Evolutionary conservation across 1,140 invertebrate species (phyloP).

Genomic region (Lordiphosa mommai): DNA sequence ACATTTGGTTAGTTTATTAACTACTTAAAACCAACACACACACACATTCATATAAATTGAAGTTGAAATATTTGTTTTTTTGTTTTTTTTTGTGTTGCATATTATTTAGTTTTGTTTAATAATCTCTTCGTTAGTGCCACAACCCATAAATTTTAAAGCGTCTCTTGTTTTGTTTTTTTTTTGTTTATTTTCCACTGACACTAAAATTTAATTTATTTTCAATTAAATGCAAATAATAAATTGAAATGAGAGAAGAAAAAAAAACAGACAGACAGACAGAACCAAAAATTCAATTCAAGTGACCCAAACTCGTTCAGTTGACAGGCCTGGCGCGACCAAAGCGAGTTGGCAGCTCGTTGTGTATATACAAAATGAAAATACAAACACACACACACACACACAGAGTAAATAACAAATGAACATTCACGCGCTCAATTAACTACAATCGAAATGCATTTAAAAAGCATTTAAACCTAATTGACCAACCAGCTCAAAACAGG

Average conservation of each 20-base stretch:
- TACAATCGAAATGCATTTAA: conserved; percentile 73
- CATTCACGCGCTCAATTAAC: conserved; percentile 60
- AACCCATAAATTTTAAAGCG: conserved; percentile 42
- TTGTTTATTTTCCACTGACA: conserved; percentile 1
- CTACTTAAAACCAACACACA: too few relatives aligned
- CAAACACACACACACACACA: conserved; percentile 8
- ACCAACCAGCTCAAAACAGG: not conserved
- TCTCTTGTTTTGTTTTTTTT: conserved; percentile 1
- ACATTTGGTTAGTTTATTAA: conserved; percentile 1
- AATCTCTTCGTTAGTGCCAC: conserved; percentile 27
- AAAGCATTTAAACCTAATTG: conserved; percentile 69
- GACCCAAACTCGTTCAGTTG: conserved; percentile 26
- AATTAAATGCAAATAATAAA: conserved; percentile 32
- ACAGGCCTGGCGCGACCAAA: conserved; percentile 19
- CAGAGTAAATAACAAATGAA: conserved; percentile 26
- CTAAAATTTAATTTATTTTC: conserved; percentile 67
- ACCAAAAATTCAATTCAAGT: conserved; percentile 9
- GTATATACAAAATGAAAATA: conserved; percentile 5
- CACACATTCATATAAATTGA: conserved; percentile 10
- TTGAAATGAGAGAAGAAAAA: not conserved
- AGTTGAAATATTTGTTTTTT: conserved; percentile 2
- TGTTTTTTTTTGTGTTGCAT: not conserved
- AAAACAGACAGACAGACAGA: not conserved
- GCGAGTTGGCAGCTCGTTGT: conserved; percentile 27
- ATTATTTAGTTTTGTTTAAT: conserved; percentile 4